A percentile compares a stretch with the other conserved stretches of the same genome.
Evolutionary conservation across 2,888 invertebrate genomes (phyloP).

Genomic region (Lissonota sp.): DNA sequence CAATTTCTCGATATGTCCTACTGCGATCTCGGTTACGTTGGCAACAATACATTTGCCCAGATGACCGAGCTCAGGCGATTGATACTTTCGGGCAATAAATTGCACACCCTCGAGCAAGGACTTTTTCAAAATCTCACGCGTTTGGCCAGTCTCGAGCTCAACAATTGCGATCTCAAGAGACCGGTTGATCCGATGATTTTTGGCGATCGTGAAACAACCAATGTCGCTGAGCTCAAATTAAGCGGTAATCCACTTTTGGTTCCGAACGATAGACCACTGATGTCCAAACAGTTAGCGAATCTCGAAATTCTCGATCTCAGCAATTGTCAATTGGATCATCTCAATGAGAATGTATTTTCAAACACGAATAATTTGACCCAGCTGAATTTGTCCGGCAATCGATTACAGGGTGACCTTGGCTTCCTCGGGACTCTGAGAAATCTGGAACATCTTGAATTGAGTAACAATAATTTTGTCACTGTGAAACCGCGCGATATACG

Average conservation of each 20-base stretch:
- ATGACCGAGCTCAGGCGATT: constrained; percentile 89
- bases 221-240: constrained; percentile 88
- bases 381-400: constrained; percentile 87
- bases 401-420: constrained; percentile 85
- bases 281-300: constrained; percentile 88
- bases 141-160: constrained; percentile 88
- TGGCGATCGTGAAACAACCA: constrained; percentile 88
- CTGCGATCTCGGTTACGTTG: constrained; percentile 88
- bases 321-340: constrained; percentile 87
- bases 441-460: constrained; percentile 87
- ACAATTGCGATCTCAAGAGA: constrained; percentile 88
- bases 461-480: constrained; percentile 87
- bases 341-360: constrained; percentile 87
- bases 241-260: constrained; percentile 89
- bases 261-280: constrained; percentile 86
- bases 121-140: constrained; percentile 88
- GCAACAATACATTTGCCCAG: constrained; percentile 88
- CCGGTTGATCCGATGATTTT: constrained; percentile 88
- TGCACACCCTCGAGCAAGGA: constrained; percentile 88
- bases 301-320: constrained; percentile 88
- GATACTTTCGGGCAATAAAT: constrained; percentile 88
- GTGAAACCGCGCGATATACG: constrained; percentile 86
- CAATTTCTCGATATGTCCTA: constrained; percentile 91
- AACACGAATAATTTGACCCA: constrained; percentile 87
- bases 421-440: constrained; percentile 86